Base-by-base conservation (phyloP, 2,113 vertebrate genomes). In the Trachemys scripta region DNA sequence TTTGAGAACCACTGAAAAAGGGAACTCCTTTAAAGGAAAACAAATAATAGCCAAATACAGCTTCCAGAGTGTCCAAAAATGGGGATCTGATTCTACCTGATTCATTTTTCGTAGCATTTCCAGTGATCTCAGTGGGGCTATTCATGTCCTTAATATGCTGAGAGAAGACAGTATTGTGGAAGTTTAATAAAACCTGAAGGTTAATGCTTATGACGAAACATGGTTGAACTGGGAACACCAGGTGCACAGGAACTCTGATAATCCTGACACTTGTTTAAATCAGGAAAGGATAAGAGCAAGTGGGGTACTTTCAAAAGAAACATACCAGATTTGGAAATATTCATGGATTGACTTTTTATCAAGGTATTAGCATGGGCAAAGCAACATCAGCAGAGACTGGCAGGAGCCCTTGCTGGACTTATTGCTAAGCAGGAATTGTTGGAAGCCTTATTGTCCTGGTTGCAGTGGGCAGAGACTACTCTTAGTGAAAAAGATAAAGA, bases 361-460 rank as follows among this genome's bases (percentile, higher is more conserved):
- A 93, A 99, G 99, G 99, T 99, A 25, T 98, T 99, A 94, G 99
- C 99, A 7, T 99, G 99, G 99, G 99, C 99, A 10, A 98, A 99
- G 93, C 99, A 99, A 93, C 99, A 99, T 97, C 99, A 99, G 56
- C 99, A 99, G 98, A 98, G 99, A 84, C 96, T 99, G 94, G 98
- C 98, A n/a, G 96, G 98, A 31, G 99, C 99, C 19, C 98, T 99
- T 95, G 98, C 97, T 19, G 99, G 99, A 69, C 98, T 99, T 93
- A 98, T 99, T 69, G 98, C 99, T 90, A 99, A 99, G 89, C 99
- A 99, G 95, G 99, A 99, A 47, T 89, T 99, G 95, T 92, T 99
- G 98, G 99, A 99, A 98, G 98, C 98, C 62, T 98, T 99, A 92
- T 98, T 99, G 90, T 98, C 98, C 3, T 99, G 99, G 99, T 96